These are phyloP conservation scores for Melanotaenia boesemani DNA, from an alignment of 2,797 vertebrate genomes.

Conservation along the genomic window DNA sequence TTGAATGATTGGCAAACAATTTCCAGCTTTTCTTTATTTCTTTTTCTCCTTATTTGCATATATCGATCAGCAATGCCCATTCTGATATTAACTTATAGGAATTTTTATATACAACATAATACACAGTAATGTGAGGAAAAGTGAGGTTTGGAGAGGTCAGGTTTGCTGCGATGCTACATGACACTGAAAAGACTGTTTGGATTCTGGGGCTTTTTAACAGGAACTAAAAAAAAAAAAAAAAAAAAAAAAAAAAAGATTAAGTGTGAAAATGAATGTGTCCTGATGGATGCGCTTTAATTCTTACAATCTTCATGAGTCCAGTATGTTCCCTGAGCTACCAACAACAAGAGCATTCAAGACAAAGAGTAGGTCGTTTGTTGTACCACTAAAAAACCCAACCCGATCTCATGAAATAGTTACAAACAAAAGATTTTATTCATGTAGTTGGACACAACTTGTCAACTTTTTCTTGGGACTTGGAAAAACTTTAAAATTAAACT, in stretches of 20 bases:
- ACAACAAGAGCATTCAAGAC: constrained; percentile 32
- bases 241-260: constrained; percentile 4
- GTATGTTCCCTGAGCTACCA: constrained; percentile 81
- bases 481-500: not conserved
- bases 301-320: constrained; percentile 71
- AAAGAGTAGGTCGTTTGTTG: constrained; percentile 26
- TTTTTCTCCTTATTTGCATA: constrained; percentile 62
- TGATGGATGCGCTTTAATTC: constrained; percentile 39
- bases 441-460: not conserved
- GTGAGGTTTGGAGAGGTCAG: constrained; percentile 68
- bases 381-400: constrained; percentile 2
- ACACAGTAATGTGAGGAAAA: constrained; percentile 56
- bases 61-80: constrained; percentile 71
- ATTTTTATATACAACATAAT: constrained; percentile 70
- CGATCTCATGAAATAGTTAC: not conserved
- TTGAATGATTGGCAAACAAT: constrained; percentile 66
- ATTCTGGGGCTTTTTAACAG: constrained; percentile 19
- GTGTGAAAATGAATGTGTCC: constrained; percentile 24
- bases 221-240: not conserved
- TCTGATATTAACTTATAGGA: constrained; percentile 73
- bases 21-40: constrained; percentile 34
- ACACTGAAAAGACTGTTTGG: constrained; percentile 24
- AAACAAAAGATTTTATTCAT: not conserved
- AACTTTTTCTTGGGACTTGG: not conserved
- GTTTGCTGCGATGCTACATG: constrained; percentile 48